Percentiles rank a stretch among this genome's conserved stretches.
Evolutionary conservation across 2,797 vertebrate genomes (phyloP).

Genomic region (Dicrostonyx torquatus): DNA sequence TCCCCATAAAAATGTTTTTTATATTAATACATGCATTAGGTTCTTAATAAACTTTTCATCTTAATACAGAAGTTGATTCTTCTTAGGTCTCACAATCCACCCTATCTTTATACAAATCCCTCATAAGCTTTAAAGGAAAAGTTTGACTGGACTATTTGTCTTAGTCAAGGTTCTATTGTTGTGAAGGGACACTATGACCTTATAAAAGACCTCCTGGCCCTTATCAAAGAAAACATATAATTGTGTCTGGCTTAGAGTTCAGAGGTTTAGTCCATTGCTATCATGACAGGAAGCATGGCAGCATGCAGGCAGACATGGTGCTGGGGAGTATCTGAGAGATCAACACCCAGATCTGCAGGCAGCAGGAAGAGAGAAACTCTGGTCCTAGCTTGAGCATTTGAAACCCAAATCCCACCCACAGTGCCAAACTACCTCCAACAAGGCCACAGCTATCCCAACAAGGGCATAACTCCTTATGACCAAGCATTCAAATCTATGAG

Average conservation of each 20-base stretch:
- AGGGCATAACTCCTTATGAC: background rate
- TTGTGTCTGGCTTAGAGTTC: background rate
- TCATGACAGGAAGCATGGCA: background rate
- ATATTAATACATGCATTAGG: background rate
- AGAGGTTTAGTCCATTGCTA: background rate
- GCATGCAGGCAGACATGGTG: background rate
- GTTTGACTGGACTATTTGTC: background rate
- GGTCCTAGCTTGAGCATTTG: background rate
- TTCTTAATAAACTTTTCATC: background rate
- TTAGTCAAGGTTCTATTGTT: background rate
- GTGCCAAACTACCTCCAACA: background rate
- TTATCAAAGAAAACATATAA: background rate
- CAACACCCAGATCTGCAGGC: background rate
- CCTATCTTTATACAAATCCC: background rate
- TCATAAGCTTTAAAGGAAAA: conserved; percentile 27
- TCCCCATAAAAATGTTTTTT: background rate
- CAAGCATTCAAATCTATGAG: background rate
- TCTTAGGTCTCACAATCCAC: background rate
- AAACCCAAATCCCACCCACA: background rate
- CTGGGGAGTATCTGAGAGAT: background rate
- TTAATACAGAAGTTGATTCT: background rate
- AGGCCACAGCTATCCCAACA: background rate
- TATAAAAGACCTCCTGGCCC: background rate
- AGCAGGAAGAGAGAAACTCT: background rate
- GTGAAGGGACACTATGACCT: background rate